Evolutionary conservation across 2,113 vertebrate species (phyloP).

Genomic region (Nansenia antarctica): DNA sequence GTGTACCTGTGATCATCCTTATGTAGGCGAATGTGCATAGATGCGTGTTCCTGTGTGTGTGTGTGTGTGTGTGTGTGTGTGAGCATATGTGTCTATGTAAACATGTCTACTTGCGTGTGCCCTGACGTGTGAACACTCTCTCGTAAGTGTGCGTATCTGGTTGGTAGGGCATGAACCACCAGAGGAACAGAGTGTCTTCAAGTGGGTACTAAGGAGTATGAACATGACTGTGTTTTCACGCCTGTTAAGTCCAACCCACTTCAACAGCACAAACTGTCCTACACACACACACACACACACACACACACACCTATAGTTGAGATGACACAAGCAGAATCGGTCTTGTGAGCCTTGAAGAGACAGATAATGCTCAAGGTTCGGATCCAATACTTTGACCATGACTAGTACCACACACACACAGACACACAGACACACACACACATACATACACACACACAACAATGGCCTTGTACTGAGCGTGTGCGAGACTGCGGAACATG

Average conservation of each 20-base stretch:
- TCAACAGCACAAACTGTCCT: neutral
- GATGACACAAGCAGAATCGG: neutral
- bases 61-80: too few relatives aligned
- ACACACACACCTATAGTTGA: neutral
- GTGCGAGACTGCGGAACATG: slow-evolving; percentile 59
- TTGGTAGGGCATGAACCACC: too few relatives aligned
- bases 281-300: slow-evolving; percentile 5
- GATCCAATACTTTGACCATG: too few relatives aligned
- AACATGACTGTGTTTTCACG: neutral
- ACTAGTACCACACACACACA: too few relatives aligned
- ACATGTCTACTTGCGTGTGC: too few relatives aligned
- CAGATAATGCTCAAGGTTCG: too few relatives aligned
- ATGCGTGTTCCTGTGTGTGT: too few relatives aligned
- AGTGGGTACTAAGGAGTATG: neutral
- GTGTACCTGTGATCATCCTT: too few relatives aligned
- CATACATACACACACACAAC: neutral
- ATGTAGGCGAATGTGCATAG: too few relatives aligned
- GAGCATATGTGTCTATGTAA: too few relatives aligned
- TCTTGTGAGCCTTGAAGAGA: neutral
- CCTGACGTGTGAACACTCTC: too few relatives aligned
- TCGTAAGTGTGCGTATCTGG: too few relatives aligned
- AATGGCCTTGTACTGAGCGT: neutral
- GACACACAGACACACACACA: neutral
- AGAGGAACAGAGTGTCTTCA: neutral
- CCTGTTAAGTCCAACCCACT: neutral